These are phyloP conservation scores for Hippocampus barbouri DNA, from an alignment of 2,113 vertebrate genomes.

Conservation along the genomic window DNA sequence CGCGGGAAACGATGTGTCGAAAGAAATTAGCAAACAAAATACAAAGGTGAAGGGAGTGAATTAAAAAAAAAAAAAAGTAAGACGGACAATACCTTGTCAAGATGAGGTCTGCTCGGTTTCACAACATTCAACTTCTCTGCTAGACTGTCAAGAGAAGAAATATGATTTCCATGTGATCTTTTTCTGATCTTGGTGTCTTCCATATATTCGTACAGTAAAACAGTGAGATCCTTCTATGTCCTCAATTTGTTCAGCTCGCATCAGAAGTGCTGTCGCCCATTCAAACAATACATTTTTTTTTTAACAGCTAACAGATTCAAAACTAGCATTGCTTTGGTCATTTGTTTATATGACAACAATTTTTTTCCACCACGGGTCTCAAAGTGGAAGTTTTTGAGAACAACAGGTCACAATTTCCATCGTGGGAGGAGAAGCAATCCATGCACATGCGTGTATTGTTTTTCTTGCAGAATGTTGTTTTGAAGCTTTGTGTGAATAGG, in stretches of 20 bases:
- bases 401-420: too few relatives aligned
- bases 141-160: slow-evolving; percentile 73
- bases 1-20: slow-evolving; percentile 55
- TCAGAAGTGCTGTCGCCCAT: too few relatives aligned
- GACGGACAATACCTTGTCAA: slow-evolving; percentile 86
- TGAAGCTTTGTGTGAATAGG: background rate
- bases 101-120: slow-evolving; percentile 76
- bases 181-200: background rate
- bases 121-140: slow-evolving; percentile 80
- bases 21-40: slow-evolving; percentile 63
- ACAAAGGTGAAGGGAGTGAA: slow-evolving; percentile 10
- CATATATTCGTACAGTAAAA: background rate
- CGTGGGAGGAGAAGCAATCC: too few relatives aligned
- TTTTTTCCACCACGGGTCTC: too few relatives aligned
- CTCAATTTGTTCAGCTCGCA: too few relatives aligned
- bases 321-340: too few relatives aligned
- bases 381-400: too few relatives aligned
- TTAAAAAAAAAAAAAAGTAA: background rate
- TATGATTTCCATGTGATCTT: background rate
- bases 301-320: too few relatives aligned
- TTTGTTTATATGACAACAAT: too few relatives aligned
- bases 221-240: too few relatives aligned
- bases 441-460: too few relatives aligned
- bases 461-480: background rate
- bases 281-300: too few relatives aligned